These are phyloP conservation scores for Xestia sexstrigata DNA, from an alignment of 2,888 invertebrate species.

Conservation along the genomic window DNA sequence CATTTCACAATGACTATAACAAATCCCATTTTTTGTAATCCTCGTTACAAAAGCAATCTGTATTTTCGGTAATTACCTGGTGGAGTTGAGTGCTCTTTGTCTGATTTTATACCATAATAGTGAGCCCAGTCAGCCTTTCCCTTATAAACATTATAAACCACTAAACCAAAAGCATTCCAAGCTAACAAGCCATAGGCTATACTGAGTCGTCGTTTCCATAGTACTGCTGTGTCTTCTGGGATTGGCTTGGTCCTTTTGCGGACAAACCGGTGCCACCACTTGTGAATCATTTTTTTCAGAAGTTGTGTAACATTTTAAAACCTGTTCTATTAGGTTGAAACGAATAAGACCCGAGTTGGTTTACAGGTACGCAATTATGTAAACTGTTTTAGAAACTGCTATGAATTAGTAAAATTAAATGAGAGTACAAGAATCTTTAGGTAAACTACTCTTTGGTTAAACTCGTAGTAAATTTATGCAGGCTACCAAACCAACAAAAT, in stretches of 20 bases:
- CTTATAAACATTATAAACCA: conserved; percentile 90
- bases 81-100: conserved; percentile 89
- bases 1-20: neutral
- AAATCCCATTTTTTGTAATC: neutral
- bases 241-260: conserved; percentile 85
- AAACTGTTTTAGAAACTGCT: neutral
- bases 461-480: no score
- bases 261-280: conserved; percentile 86
- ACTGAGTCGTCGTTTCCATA: conserved; percentile 92
- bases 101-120: conserved; percentile 91
- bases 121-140: conserved; percentile 93
- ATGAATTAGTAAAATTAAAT: neutral
- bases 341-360: neutral
- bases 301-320: conserved; percentile 38
- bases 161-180: conserved; percentile 93
- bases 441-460: no score
- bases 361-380: no score
- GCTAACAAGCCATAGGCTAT: conserved; percentile 92
- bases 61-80: conserved; percentile 86
- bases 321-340: conserved; percentile 31
- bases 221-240: conserved; percentile 85
- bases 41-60: neutral
- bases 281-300: conserved; percentile 74
- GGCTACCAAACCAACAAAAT: no score
- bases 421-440: no score